Evolutionary conservation across 2,888 invertebrate species (phyloP), one percentile per base, ranked within the genome.

Genomic region (Xylota sylvarum): DNA sequence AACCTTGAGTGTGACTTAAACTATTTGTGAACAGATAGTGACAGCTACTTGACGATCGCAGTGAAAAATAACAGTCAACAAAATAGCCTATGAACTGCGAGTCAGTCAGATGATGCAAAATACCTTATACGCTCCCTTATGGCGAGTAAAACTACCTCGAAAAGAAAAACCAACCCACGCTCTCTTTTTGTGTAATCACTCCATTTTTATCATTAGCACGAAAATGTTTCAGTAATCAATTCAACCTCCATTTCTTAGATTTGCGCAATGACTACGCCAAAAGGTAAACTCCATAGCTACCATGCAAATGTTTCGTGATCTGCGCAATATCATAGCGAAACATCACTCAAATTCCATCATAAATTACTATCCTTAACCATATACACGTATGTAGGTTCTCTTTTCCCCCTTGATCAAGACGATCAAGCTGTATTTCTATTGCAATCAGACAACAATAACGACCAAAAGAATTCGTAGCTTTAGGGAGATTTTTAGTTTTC

Each of bases 361-460:
- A 82, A 82, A 82, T 70, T 56, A 72, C 77, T 52, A 73, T 43
- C 52, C 35, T 17, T 43, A 65, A 40, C 70, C 19, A 10, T 14
- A 27, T 37, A 5, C 27, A 35, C 4, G n/a, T 27, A 32, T 64
- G 23, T 23, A 1, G 23, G 23, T 23, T 23, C 23, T 23, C 23
- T n/a, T n/a, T 40, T 14, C 40, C 46, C 55, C 14, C 14, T 52
- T n/a, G 77, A 60, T 73, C 62, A 48, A 37, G 58, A 40, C 46
- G 40, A 64, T 72, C 70, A 32, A 35, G 60, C 19, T 55, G 78
- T 46, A 64, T 48, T 62, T 67, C 30, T 46, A 10, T 56, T 48
- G 67, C 81, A 86, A 86, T 86, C 85, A 81, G 81, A 86, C 85
- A 77, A 81, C 65, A 86, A 82, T 86, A 86, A 77, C 73, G 86